Percentiles rank a stretch among this genome's conserved stretches.
Evolutionary conservation across 2,797 vertebrate genomes (phyloP).

Genomic region (Sylvilagus floridanus): DNA sequence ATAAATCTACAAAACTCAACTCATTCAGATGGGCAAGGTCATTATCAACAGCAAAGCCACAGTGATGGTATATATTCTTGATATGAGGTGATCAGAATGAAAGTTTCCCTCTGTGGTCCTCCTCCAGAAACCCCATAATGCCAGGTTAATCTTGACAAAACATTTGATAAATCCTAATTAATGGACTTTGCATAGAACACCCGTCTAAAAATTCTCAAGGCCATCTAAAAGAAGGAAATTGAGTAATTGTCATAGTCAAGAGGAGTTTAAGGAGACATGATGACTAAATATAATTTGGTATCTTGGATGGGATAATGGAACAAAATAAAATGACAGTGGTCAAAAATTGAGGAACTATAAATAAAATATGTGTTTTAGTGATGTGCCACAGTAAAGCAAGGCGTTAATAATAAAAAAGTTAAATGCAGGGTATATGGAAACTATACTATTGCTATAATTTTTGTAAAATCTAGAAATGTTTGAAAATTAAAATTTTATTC

Average conservation of each 20-base stretch:
- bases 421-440: background rate
- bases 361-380: background rate
- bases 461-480: background rate
- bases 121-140: background rate
- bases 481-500: background rate
- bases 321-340: background rate
- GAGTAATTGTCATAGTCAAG: background rate
- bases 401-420: background rate
- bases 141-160: background rate
- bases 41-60: background rate
- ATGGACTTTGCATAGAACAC: background rate
- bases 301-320: background rate
- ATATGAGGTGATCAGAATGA: background rate
- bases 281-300: background rate
- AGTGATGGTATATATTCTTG: background rate
- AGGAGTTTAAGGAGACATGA: background rate
- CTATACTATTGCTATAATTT: background rate
- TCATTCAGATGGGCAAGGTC: background rate
- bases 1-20: background rate
- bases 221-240: background rate
- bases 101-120: background rate
- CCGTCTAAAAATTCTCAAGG: background rate
- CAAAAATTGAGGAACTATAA: background rate
- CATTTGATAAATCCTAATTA: background rate
- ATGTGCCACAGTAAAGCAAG: background rate